phyloP scores from a whole-genome alignment of 2,113 vertebrate genomes.

The Natator depressus region DNA sequence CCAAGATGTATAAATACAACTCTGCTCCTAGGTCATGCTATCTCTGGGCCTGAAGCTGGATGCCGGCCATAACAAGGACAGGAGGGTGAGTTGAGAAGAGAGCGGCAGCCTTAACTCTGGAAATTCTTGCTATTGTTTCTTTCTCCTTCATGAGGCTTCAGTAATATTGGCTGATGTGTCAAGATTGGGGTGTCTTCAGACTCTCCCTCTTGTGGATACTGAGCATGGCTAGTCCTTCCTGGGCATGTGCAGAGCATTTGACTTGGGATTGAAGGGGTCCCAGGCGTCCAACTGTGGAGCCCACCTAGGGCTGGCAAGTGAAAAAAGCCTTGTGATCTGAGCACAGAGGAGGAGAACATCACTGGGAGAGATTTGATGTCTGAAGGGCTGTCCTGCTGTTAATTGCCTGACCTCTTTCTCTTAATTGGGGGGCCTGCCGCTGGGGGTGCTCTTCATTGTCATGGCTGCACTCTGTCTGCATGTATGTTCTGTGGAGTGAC shows the following conservation, averaged over 20 bases:
- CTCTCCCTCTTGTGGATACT: neutral
- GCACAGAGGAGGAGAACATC: fast-evolving
- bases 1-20: neutral
- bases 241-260: neutral
- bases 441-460: fast-evolving
- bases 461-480: neutral
- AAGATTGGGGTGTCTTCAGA: neutral
- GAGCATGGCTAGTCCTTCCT: neutral
- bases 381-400: neutral
- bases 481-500: neutral
- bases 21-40: neutral
- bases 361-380: fast-evolving
- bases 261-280: neutral
- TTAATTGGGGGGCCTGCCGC: neutral
- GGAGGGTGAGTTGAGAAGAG: neutral
- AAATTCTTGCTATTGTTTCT: neutral
- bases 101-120: neutral
- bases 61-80: neutral
- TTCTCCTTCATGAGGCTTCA: neutral
- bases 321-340: fast-evolving
- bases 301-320: neutral
- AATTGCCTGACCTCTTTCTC: constrained; percentile 21
- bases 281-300: neutral
- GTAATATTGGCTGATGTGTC: neutral
- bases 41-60: neutral